Conservation (phyloP, 1,140 invertebrate genomes). For the Habropoda laboriosa region DNA sequence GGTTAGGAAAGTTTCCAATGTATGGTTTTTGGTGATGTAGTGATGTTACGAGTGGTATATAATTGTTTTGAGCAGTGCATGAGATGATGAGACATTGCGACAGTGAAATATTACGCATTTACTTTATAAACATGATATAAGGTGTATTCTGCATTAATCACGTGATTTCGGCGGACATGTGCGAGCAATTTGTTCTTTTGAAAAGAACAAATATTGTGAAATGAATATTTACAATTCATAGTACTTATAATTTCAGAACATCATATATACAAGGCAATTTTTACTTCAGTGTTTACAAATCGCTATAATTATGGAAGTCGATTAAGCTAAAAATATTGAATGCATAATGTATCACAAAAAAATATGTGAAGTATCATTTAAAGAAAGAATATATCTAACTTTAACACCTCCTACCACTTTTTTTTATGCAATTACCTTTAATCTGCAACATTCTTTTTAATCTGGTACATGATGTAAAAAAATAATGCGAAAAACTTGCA, state of each 20-base stretch:
- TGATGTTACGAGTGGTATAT: background rate
- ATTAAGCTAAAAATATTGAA: too few species aligned
- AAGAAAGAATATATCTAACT: too few species aligned
- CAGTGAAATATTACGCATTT: conserved; percentile 9
- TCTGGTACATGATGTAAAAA: background rate
- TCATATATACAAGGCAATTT: background rate
- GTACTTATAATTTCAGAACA: background rate
- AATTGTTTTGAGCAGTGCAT: background rate
- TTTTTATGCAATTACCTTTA: too few species aligned
- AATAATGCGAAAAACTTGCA: background rate
- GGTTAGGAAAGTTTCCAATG: background rate
- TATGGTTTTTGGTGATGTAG: background rate
- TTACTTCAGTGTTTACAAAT: too few species aligned
- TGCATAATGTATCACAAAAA: too few species aligned
- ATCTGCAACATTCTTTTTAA: too few species aligned
- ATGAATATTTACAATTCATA: background rate
- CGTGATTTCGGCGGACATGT: background rate
- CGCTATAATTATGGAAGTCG: too few species aligned
- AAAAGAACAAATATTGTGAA: too few species aligned
- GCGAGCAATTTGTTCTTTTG: background rate
- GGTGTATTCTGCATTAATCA: background rate
- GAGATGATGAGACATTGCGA: background rate
- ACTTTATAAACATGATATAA: background rate
- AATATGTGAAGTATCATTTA: too few species aligned
- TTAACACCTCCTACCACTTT: too few species aligned